phyloP scores from a whole-genome alignment of 2,113 vertebrate species.

The Chaetops frenatus region DNA sequence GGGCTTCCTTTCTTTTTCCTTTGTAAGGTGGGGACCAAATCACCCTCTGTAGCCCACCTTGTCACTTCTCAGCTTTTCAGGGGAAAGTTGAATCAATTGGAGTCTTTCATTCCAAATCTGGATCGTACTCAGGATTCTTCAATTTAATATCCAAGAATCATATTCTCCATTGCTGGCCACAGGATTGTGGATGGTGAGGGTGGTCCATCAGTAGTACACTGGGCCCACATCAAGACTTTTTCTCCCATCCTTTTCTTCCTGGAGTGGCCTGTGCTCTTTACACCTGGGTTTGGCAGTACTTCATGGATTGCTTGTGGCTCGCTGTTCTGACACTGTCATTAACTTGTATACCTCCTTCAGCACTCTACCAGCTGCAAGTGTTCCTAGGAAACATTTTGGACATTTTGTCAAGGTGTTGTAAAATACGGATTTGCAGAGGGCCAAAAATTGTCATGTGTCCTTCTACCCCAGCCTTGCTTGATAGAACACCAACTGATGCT shows the following conservation, averaged over 20 bases:
- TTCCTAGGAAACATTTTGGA: not conserved
- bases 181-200: not conserved
- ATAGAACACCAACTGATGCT: not conserved
- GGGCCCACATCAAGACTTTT: not conserved
- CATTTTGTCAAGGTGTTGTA: not conserved
- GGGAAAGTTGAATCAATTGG: not conserved
- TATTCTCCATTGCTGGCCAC: not conserved
- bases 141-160: not conserved
- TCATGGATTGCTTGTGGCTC: not conserved
- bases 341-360: not conserved
- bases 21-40: not conserved
- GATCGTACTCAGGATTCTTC: not conserved
- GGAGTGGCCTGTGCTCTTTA: not conserved
- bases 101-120: not conserved
- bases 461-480: not conserved
- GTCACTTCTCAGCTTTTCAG: not conserved
- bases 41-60: not conserved
- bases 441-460: not conserved
- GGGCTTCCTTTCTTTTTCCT: not conserved
- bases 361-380: not conserved
- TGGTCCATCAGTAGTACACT: not conserved
- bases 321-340: not conserved
- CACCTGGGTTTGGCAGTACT: rapidly evolving
- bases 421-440: not conserved
- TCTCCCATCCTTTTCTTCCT: not conserved